phyloP scores from a whole-genome alignment of 2,797 vertebrate genomes.

The Nannoperca obscura region DNA sequence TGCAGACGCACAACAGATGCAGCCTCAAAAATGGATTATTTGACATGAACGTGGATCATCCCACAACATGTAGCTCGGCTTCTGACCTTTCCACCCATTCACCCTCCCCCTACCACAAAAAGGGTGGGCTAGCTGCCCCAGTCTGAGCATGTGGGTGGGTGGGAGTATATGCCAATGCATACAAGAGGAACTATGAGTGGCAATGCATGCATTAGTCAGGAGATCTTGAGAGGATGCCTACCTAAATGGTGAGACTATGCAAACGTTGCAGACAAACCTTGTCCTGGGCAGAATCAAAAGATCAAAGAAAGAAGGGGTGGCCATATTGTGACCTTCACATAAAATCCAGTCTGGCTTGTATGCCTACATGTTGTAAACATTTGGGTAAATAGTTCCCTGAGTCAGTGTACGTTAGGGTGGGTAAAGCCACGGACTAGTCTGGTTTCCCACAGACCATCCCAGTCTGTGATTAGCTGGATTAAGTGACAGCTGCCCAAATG shows the following conservation, averaged over 20 bases:
- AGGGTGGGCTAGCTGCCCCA: conserved; percentile 65
- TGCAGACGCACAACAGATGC: conserved; percentile 84
- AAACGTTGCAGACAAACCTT: not conserved
- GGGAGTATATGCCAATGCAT: conserved; percentile 62
- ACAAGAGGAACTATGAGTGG: conserved; percentile 44
- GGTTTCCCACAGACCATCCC: conserved; percentile 85
- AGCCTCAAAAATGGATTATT: conserved; percentile 83
- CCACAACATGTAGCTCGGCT: conserved; percentile 80
- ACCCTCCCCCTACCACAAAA: conserved; percentile 57
- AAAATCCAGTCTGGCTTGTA: conserved; percentile 27
- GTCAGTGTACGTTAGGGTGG: conserved; percentile 50
- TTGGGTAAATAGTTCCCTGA: conserved; percentile 55
- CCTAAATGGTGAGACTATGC: not conserved
- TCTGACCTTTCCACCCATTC: conserved; percentile 81
- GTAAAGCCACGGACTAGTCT: conserved; percentile 75
- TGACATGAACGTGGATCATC: conserved; percentile 85
- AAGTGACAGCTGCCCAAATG: conserved; percentile 91
- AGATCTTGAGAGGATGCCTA: not conserved
- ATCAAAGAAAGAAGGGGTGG: conserved; percentile 37
- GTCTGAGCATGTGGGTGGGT: conserved; percentile 72
- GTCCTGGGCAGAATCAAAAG: not conserved
- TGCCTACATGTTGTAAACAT: conserved; percentile 62
- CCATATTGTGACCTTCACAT: conserved; percentile 25
- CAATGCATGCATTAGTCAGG: conserved; percentile 37
- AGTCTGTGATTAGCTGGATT: conserved; percentile 89